Evolutionary conservation across 2,888 invertebrate genomes (phyloP).

Genomic region (Cetonia aurata): DNA sequence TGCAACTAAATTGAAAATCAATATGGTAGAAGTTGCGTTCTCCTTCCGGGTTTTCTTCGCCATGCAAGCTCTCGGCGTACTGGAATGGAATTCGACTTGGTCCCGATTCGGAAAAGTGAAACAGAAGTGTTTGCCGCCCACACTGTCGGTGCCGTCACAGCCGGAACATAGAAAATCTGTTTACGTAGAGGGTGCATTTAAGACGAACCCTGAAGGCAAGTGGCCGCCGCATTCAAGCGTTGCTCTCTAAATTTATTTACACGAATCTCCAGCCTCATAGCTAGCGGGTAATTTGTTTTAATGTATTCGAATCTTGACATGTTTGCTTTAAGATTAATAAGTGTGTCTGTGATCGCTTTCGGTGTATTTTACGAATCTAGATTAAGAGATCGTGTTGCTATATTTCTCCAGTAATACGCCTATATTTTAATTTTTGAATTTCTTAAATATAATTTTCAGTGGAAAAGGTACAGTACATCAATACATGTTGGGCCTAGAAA

Average conservation of each 20-base stretch:
- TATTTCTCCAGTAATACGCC: no score
- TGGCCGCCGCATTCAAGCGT: conserved; percentile 9
- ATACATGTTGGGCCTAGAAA: no score
- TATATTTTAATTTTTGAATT: no score
- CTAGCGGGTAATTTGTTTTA: conserved; percentile 22
- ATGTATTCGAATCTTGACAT: conserved; percentile 24
- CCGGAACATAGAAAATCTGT: conserved; percentile 29
- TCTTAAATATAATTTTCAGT: no score
- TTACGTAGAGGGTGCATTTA: conserved; percentile 31
- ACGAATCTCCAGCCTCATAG: conserved; percentile 13
- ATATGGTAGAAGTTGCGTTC: conserved; percentile 54
- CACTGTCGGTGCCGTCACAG: conserved; percentile 6
- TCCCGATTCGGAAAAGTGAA: conserved; percentile 21
- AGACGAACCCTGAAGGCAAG: conserved; percentile 13
- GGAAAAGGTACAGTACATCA: no score
- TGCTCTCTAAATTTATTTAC: conserved; percentile 24
- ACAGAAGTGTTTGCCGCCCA: conserved; percentile 5
- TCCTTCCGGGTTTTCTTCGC: conserved; percentile 30
- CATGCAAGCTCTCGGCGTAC: not conserved
- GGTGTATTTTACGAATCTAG: not conserved
- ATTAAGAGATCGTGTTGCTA: no score
- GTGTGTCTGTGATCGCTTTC: conserved; percentile 9
- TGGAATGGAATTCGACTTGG: conserved; percentile 25
- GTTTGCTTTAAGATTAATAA: conserved; percentile 29
- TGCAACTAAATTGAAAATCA: conserved; percentile 65